Base-by-base conservation (phyloP, 1,140 invertebrate species). In the Tetramorium parvispinum region DNA sequence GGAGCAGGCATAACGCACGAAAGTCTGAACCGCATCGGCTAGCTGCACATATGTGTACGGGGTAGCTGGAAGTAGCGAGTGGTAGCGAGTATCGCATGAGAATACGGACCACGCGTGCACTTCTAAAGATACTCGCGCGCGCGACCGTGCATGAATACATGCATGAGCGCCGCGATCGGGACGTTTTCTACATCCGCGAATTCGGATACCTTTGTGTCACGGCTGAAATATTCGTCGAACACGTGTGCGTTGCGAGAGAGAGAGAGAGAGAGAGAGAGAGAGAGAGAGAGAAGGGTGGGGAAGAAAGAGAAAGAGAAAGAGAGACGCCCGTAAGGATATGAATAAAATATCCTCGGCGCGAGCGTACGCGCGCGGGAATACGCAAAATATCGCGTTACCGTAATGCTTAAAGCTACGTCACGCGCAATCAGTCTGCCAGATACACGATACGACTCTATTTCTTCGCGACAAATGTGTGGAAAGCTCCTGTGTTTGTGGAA, bases 141-240 rank as follows among this genome's bases (percentile, higher is more conserved):
- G 66, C 53, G 66, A 46, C 27, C 53, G 40, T 75, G 53, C 79
- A 83, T 73, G 79, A 83, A 83, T 73, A 49, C 43, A 83, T 79
- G 51, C 68, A 46, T 71, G 87, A 88, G 75, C 59, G 65, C 24
- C 37, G 77, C 70, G 79, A 88, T 88, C 87, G 79, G 57, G 49
- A 59, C 59, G 79, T 85, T 89, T 88, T 88, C 87, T 83, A 85
- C 66, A 40, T 85, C 73, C 86, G 81, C 51, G 73, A 73, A 78
- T 85, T 61, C 51, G 71, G 68, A 88, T 77, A 77, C 65, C 55
- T 37, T 73, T 59, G 49, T 57, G 68, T 66, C 86, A 53, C n/a
- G 70, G 53, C 24, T 88, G 73, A 89, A 78, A 78, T 89, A 89
- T 89, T 89, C 70, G 59, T 49, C 79, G 16, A 75, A 27, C 55